phyloP scores from a whole-genome alignment of 2,888 invertebrate genomes.

The Lochmaea capreae region DNA sequence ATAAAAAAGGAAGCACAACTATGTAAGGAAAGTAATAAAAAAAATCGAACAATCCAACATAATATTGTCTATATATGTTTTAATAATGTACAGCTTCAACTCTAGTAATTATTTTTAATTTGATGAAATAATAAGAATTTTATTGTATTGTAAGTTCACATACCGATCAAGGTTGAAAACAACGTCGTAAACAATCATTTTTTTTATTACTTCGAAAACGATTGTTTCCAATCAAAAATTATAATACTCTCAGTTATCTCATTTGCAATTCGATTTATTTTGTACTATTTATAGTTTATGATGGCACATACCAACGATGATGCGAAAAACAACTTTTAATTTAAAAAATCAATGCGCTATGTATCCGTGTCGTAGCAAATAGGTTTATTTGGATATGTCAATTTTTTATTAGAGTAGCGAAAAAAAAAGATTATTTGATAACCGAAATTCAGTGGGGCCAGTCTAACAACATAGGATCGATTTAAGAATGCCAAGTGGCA shows the following conservation, averaged over 20 bases:
- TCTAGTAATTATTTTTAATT: not conserved
- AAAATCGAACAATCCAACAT: no score
- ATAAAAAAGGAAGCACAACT: no score
- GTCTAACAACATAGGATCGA: no score
- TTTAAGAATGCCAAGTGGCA: no score
- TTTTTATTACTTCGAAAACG: not conserved
- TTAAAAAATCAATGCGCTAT: no score
- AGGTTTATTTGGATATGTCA: no score
- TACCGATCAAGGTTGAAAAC: slow-evolving; percentile 2
- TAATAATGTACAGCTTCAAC: not conserved
- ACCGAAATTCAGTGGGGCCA: no score
- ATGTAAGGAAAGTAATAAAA: no score
- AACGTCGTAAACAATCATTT: not conserved
- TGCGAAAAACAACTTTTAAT: not conserved
- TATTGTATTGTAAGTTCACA: slow-evolving; percentile 4
- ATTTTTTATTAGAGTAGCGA: no score
- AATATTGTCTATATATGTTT: no score
- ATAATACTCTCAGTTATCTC: not conserved
- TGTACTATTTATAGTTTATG: slow-evolving; percentile 1
- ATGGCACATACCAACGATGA: not conserved
- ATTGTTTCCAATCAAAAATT: not conserved
- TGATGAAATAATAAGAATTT: not conserved
- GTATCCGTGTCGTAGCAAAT: no score
- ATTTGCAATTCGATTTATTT: not conserved
- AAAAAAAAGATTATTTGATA: no score